These are phyloP conservation scores for Macaria notata DNA, from an alignment of 2,888 invertebrate species.

Conservation along the genomic window DNA sequence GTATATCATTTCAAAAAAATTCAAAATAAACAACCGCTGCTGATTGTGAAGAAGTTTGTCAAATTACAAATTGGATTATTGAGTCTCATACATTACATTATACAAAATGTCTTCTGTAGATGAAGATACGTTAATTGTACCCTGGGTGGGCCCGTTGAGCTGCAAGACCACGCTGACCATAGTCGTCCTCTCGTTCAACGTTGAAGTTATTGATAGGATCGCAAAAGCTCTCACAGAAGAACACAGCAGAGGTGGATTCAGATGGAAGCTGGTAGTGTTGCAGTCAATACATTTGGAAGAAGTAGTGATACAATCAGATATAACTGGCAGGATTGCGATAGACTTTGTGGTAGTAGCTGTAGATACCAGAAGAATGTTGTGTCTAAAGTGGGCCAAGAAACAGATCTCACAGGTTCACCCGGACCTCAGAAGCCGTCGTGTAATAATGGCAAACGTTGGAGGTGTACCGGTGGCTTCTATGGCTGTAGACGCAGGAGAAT, in stretches of 20 bases:
- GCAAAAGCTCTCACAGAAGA: constrained; percentile 60
- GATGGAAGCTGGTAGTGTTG: constrained; percentile 66
- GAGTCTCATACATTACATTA: too few species aligned
- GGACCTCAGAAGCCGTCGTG: constrained; percentile 63
- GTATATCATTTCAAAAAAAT: too few species aligned
- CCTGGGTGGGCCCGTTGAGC: constrained; percentile 68
- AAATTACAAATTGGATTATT: too few species aligned
- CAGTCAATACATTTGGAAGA: constrained; percentile 60
- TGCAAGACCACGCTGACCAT: constrained; percentile 62
- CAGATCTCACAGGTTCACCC: constrained; percentile 65
- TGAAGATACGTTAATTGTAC: constrained; percentile 55
- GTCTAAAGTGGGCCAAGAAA: constrained; percentile 67
- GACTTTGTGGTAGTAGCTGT: constrained; percentile 69
- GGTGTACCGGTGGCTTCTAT: constrained; percentile 63
- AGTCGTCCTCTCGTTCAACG: constrained; percentile 63
- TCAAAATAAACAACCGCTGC: too few species aligned
- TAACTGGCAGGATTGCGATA: constrained; percentile 64
- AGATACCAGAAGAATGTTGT: constrained; percentile 65
- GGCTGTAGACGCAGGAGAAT: constrained; percentile 62
- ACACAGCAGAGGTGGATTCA: constrained; percentile 56
- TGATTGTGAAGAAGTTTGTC: too few species aligned
- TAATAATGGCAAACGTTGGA: constrained; percentile 68
- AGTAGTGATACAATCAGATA: constrained; percentile 53
- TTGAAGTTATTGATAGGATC: constrained; percentile 63
- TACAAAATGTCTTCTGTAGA: constrained; percentile 53